Evolutionary conservation across 2,113 vertebrate species (phyloP), one percentile per base, ranked within the genome.

Genomic region (Columba livia): DNA sequence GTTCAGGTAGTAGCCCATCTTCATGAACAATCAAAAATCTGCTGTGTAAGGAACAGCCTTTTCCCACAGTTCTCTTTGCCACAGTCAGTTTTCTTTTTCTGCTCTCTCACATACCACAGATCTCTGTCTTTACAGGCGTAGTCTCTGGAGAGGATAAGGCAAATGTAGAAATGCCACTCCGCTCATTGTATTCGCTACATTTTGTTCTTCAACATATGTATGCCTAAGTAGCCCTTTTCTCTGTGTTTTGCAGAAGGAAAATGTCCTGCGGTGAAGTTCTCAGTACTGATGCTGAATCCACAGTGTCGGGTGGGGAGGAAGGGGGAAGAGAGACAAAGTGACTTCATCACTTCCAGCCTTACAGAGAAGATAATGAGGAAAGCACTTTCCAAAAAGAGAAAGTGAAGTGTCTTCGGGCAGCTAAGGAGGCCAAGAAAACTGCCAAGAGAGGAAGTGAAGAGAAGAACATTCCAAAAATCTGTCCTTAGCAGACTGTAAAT

Each of bases 401-500:
- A 96, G 79, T 78, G 19, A 90, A 94, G 72, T 57, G 61, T 86
- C 57, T 79, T 96, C 64, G 86, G 75, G 78, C 77, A 72, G 36
- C 53, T 78, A 86, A 91, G 56, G n/a, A 84, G 69, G 65, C 48
- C 2, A 10, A 90, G 64, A 78, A 88, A 94, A 93, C 85, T 92
- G 72, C n/a, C 75, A 91, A 83, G 82, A 85, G 38, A 79, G 36
- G 89, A 47, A 95, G 38, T 60, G 81, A 96, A 65, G 54, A 53
- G 58, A 69, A 85, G 36, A 94, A 56, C 42, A 77, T 80, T 96
- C 75, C 93, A 95, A 94, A 96, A 90, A 90, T 18, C 88, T 90
- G 88, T 91, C 72, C 89, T 86, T 93, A 92, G 88, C 77, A 93
- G 90, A 40, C 65, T 56, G 61, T 97, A 96, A 96, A 93, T 95